Evolutionary conservation across 2,888 invertebrate species (phyloP), one percentile per base, ranked within the genome.

Genomic region (Cephus pulcher): DNA sequence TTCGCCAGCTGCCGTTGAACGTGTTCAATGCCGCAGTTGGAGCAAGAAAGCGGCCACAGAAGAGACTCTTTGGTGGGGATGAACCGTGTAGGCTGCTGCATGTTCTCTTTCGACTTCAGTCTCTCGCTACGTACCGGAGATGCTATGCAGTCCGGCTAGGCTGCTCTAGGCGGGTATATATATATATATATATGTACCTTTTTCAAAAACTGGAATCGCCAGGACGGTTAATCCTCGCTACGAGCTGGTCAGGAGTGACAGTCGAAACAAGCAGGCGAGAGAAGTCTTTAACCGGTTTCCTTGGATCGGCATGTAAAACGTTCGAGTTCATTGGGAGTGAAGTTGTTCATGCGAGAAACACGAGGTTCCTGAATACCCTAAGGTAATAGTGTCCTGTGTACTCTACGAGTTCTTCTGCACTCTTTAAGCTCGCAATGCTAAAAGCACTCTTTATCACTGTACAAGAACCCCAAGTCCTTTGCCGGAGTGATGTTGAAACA

Each of bases 1-100:
- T 90, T 90, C 88, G 90, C 90, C 91, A 90, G 91, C 90, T 91
- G 91, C 89, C 90, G 89, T 88, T 90, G 89, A 89, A 89, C 89
- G 90, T 89, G 89, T 90, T 90, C 90, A 88, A 90, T 89, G 90
- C 90, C 89, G 90, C 88, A 83, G 87, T 87, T 86, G 85, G 82
- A 86, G 88, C 89, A 88, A 90, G 89, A 89, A 89, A 88, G 88
- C 88, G 88, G 86, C 85, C 85, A 34, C 34, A 71, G 71, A 32
- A 56, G 40, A 40, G 56, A 23, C 56, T 56, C 23, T 70, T 70
- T 75, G 75, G 74, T 75, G 80, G 69, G 78, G 73, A 74, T 78
- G 78, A 76, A 78, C 80, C 78, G 78, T 76, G 77, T 77, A 76
- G 76, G 77, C 35, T 68, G 70, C 85, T 86, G 84, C 84, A 82